phyloP scores from a whole-genome alignment of 2,888 invertebrate genomes.

The Yponomeuta plumbellus region DNA sequence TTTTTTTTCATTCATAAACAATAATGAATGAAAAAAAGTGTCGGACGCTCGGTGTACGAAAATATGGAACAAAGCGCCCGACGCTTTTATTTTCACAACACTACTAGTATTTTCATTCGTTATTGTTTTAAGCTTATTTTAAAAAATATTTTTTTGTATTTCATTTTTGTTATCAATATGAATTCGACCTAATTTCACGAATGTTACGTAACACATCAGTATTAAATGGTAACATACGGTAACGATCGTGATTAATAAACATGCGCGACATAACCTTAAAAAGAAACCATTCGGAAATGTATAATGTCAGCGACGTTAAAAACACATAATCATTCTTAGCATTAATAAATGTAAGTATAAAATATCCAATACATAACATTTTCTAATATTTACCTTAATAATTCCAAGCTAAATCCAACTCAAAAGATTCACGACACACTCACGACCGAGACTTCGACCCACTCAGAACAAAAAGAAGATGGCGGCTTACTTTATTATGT shows the following conservation, averaged over 20 bases:
- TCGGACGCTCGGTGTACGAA: too few relatives aligned
- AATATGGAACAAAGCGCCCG: too few relatives aligned
- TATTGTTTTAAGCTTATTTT: too few relatives aligned
- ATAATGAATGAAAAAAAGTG: too few relatives aligned
- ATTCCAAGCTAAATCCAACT: conserved; percentile 7
- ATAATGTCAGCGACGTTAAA: conserved; percentile 5
- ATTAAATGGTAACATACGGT: conserved; percentile 3
- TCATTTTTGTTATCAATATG: background rate
- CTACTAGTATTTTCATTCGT: too few relatives aligned
- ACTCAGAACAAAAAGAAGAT: conserved; percentile 7
- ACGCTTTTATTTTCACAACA: too few relatives aligned
- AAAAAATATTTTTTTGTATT: too few relatives aligned
- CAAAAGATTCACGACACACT: conserved; percentile 2
- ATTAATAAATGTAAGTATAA: conserved; percentile 6
- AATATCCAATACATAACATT: background rate
- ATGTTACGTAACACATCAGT: conserved; percentile 7
- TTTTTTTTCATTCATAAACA: too few relatives aligned
- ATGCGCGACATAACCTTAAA: conserved; percentile 5
- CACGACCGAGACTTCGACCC: conserved; percentile 6
- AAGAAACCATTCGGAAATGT: background rate
- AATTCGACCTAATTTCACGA: conserved; percentile 6
- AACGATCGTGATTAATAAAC: conserved; percentile 6
- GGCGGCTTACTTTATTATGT: background rate
- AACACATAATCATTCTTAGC: background rate
- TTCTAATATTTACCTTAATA: conserved; percentile 5